Evolutionary conservation across 2,797 vertebrate species (phyloP), one percentile per base, ranked within the genome.

Genomic region (Phataginus tetradactyla): DNA sequence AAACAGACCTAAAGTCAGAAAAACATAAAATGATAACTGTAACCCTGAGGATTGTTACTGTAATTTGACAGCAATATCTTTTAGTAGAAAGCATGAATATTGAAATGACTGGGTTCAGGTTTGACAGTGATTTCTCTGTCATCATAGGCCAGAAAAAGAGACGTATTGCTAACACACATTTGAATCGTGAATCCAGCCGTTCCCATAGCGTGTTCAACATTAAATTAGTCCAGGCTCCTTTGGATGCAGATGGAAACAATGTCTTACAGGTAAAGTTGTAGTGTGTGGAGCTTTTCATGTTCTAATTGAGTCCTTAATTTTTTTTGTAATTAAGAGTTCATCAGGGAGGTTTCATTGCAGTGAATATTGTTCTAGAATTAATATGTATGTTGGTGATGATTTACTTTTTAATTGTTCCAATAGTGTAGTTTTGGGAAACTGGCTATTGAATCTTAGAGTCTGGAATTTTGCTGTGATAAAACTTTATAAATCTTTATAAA

Each of bases 171-270:
- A 99, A 99, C 98, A 99, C 99, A 0, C 99, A 99, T 93, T 98
- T 99, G 96, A 99, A 99, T 96, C 98, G 99, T 0, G 99, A 99
- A 97, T 99, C 99, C 29, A 99, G 99, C 92, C 99, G 99, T 90
- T 99, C 99, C 4, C 99, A 99, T 95, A 99, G 99, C 0, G 99
- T 99, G n/a, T 99, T 99, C 97, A 99, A 99, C 5, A 98, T 99
- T 66, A 99, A 99, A 97, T 96, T 99, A 98, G 99, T 99, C 3
- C 99, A 99, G 98, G 99, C 99, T 0, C 99, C 99, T 0, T 98
- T 99, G 86, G 99, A 99, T 98, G 99, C 99, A 0, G 99, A 99
- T 13, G 99, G 99, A 18, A 99, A 99, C 96, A 99, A 99, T 20
- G 99, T 99, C 71, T 98, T 99, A 20, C 99, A 99, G 99, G 99